These are phyloP conservation scores for Caenorhabditis imperialis DNA, from an alignment of 2,888 invertebrate genomes.

Conservation along the genomic window DNA sequence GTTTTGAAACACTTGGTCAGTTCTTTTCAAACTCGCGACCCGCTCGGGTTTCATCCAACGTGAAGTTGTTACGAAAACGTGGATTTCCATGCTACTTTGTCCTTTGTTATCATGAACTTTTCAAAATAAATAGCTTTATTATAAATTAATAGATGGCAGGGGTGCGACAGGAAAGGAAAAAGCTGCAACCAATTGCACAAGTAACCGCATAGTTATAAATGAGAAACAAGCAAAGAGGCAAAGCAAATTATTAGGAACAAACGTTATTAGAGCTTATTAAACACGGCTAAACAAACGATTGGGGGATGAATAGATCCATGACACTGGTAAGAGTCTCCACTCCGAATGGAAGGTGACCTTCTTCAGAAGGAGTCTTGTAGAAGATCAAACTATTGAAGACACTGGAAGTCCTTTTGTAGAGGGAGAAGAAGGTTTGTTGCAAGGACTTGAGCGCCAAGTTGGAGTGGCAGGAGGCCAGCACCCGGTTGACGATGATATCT, in stretches of 20 bases:
- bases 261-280: conserved; percentile 27
- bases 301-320: conserved; percentile 72
- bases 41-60: conserved; percentile 49
- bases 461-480: conserved; percentile 76
- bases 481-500: conserved; percentile 75
- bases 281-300: conserved; percentile 49
- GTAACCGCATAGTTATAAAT: conserved; percentile 41
- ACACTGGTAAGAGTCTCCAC: conserved; percentile 70
- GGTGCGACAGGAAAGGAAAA: conserved; percentile 29
- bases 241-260: conserved; percentile 22
- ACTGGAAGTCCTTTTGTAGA: conserved; percentile 52
- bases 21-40: conserved; percentile 46
- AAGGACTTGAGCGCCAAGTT: conserved; percentile 70
- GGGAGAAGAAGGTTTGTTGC: conserved; percentile 76
- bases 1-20: conserved; percentile 58
- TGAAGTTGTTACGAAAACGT: conserved; percentile 51
- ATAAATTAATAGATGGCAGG: conserved; percentile 32
- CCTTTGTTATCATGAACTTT: background rate
- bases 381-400: conserved; percentile 25
- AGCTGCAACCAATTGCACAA: conserved; percentile 44
- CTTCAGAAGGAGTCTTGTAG: conserved; percentile 26
- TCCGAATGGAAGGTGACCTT: conserved; percentile 69
- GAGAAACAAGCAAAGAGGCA: conserved; percentile 27
- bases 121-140: background rate
- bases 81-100: conserved; percentile 22